Percentiles rank a stretch among this genome's conserved stretches.
phyloP scores from a whole-genome alignment of 2,113 vertebrate species.

The Oophaga pumilio region DNA sequence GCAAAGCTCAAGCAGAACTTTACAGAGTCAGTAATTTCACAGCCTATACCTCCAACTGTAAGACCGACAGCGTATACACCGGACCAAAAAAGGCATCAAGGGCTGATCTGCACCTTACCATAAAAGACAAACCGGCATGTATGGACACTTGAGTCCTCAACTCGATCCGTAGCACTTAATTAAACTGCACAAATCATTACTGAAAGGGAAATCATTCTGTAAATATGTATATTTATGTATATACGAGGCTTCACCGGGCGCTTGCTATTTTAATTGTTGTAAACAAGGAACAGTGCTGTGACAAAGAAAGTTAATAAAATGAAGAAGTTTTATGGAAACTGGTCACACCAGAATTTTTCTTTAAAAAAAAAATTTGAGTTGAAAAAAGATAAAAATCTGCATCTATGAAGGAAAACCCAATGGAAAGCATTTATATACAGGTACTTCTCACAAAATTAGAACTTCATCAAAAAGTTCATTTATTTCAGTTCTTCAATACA shows the following conservation, averaged over 20 bases:
- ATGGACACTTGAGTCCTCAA: conserved; percentile 58
- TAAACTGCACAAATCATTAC: neutral
- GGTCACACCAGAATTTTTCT: neutral
- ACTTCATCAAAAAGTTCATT: no score
- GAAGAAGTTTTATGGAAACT: neutral
- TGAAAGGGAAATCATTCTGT: neutral
- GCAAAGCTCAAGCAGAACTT: conserved; percentile 71
- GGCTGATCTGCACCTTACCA: conserved; percentile 63
- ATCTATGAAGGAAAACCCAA: no score
- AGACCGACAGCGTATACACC: conserved; percentile 62
- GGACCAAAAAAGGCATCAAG: conserved; percentile 65
- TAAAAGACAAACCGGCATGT: conserved; percentile 56
- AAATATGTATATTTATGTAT: conserved; percentile 48
- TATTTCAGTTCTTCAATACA: no score
- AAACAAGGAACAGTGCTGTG: conserved; percentile 6
- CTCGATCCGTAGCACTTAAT: neutral
- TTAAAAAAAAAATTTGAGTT: no score
- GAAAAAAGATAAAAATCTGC: no score
- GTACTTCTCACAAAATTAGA: no score
- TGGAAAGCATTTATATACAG: no score
- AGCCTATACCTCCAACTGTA: conserved; percentile 69
- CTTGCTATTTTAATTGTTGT: conserved; percentile 18
- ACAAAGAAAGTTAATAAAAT: conserved; percentile 3
- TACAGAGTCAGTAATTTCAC: conserved; percentile 77
- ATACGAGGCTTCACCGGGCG: neutral